Conservation (phyloP, 2,888 invertebrate genomes). For the Cryptus armator region DNA sequence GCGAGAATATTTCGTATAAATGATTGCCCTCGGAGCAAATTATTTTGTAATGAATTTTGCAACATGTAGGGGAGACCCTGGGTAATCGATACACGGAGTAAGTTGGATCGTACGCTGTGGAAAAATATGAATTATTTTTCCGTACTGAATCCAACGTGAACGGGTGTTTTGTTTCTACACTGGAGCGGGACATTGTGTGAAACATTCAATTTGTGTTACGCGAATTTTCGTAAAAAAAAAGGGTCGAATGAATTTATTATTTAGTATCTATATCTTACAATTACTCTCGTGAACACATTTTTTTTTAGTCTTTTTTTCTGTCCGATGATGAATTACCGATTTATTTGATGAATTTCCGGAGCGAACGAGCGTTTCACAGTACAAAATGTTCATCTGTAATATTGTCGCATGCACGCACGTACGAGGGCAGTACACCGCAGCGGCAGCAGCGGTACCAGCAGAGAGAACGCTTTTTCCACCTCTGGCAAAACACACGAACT, state of each 20-base stretch:
- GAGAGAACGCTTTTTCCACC: conserved; percentile 62
- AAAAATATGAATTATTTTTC: no score
- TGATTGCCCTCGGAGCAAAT: no score
- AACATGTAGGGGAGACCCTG: no score
- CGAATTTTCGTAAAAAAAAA: neutral
- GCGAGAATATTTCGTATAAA: no score
- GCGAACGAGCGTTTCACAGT: conserved; percentile 10
- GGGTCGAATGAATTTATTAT: neutral
- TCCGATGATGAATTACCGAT: conserved; percentile 46
- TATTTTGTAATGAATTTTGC: no score
- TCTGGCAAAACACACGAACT: conserved; percentile 45
- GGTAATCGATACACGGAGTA: no score
- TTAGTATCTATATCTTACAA: neutral
- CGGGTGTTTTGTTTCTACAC: no score
- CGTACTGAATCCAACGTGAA: no score
- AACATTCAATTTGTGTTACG: no score
- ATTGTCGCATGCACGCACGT: conserved; percentile 35
- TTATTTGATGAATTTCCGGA: conserved; percentile 45
- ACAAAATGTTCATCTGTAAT: conserved; percentile 35
- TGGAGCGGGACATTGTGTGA: no score
- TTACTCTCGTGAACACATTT: neutral
- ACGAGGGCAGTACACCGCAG: conserved; percentile 23
- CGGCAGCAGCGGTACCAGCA: conserved; percentile 1
- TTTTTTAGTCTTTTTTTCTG: conserved; percentile 24
- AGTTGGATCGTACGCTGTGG: no score